Base-by-base conservation (phyloP, 2,113 vertebrate genomes). In the Hyperoodon ampullatus region DNA sequence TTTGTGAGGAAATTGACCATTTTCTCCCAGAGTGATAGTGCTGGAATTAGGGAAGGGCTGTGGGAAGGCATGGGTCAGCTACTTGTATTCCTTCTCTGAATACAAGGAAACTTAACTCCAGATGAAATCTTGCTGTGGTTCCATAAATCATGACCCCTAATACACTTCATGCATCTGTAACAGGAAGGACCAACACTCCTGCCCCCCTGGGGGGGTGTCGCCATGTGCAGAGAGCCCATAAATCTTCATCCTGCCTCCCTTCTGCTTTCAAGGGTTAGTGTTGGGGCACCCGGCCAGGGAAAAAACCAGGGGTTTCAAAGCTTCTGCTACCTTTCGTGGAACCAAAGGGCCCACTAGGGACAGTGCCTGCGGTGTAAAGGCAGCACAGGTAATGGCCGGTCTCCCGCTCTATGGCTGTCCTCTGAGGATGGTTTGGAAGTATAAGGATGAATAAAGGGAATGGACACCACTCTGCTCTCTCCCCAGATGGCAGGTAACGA, bases 21-120 rank as follows among this genome's bases (percentile, higher is more conserved):
- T 68, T 95, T 93, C 87, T 87, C 83, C 33, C 0, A 0, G 71
- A 93, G 44, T 28, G 2, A 30, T 58, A 30, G 7, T 3, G 70
- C 50, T 60, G 24, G 82, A 50, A 65, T 87, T 71, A 71, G 65
- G 53, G n/a, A 75, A 90, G n/a, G 39, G 28, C 82, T 35, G 24
- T 78, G 86, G 65, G 75, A 88, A 96, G 65, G 58, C 50, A 8
- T 0, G 0, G 42, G 42, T 78, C 89, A 39, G 61, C 44, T 63
- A 39, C 63, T 66, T 61, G 53, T 16, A 53, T 81, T 70, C 95
- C 61, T 82, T 47, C 70, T 91, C 91, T 44, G 16, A 30, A 28
- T 16, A 42, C 19, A 33, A 91, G 94, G 87, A 53, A 96, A 91
- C 90, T 82, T 96, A 44, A 58, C 63, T 95, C 61, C 75, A 55